These are phyloP conservation scores for Tricholaema leucomelas DNA, from an alignment of 2,113 vertebrate genomes.

Conservation along the genomic window DNA sequence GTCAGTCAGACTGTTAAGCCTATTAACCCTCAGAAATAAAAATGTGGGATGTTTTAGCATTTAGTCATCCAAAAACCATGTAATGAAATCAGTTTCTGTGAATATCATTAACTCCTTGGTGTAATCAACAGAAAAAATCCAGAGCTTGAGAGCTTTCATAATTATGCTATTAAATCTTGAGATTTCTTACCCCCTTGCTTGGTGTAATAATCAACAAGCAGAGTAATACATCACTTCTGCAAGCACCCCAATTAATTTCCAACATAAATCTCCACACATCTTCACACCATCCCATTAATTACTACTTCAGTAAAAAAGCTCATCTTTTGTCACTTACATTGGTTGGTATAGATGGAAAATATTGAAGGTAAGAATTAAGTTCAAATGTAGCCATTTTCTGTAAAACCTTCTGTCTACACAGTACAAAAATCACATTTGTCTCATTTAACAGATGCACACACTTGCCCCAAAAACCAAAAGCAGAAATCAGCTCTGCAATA, in stretches of 20 bases:
- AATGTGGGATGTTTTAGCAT: background rate
- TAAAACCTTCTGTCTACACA: background rate
- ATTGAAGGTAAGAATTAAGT: background rate
- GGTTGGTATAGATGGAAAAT: background rate
- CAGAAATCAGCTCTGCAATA: background rate
- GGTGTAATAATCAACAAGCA: slow-evolving; percentile 42
- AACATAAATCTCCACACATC: slow-evolving; percentile 42
- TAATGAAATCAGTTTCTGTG: background rate
- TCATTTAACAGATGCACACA: background rate
- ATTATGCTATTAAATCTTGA: slow-evolving; percentile 49
- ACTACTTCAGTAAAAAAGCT: background rate
- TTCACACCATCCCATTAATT: slow-evolving; percentile 18
- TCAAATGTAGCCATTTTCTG: background rate
- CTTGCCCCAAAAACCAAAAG: background rate
- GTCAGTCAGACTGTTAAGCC: background rate
- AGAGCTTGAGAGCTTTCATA: slow-evolving; percentile 17
- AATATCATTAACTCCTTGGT: background rate
- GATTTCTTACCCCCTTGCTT: slow-evolving; percentile 6
- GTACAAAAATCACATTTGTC: background rate
- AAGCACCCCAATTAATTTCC: slow-evolving; percentile 52
- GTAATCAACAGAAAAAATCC: background rate
- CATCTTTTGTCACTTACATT: background rate
- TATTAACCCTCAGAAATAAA: background rate
- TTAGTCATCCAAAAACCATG: background rate
- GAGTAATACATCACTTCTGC: slow-evolving; percentile 1